Percentiles rank a stretch among this genome's conserved stretches.
Conservation (phyloP, 2,113 vertebrate genomes). For the Lonchura striata region DNA sequence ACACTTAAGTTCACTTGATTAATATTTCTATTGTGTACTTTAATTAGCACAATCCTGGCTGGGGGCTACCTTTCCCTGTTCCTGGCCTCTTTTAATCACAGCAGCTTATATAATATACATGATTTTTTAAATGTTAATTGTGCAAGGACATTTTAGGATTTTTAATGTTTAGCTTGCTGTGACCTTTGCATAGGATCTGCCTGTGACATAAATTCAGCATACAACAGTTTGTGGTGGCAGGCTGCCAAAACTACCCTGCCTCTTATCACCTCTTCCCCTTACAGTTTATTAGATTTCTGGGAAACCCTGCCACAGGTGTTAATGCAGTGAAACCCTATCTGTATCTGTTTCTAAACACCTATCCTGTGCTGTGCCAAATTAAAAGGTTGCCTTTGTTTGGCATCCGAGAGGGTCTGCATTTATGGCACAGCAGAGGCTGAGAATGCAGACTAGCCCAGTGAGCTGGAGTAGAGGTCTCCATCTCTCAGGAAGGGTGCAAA, state of each 20-base stretch:
- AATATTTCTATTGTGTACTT: conserved; percentile 15
- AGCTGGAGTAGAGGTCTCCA: background rate
- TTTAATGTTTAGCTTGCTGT: conserved; percentile 15
- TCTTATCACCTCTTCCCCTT: background rate
- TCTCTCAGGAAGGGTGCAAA: background rate
- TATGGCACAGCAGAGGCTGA: background rate
- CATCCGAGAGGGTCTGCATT: background rate
- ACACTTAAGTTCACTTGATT: conserved; percentile 1
- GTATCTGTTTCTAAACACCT: background rate
- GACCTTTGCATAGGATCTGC: conserved; percentile 15
- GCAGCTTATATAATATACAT: background rate
- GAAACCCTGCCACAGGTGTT: background rate
- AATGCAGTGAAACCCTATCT: background rate
- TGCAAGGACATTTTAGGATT: background rate
- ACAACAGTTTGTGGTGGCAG: background rate
- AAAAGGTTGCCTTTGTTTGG: background rate
- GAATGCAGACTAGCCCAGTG: background rate
- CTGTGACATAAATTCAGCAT: background rate
- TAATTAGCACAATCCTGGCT: conserved; percentile 18
- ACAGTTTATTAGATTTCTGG: background rate
- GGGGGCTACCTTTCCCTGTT: background rate
- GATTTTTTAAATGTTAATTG: background rate
- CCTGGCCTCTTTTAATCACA: background rate
- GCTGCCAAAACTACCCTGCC: background rate
- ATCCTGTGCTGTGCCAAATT: background rate